Conservation (phyloP, 2,888 invertebrate genomes). For the Drosophila percnosoma region DNA sequence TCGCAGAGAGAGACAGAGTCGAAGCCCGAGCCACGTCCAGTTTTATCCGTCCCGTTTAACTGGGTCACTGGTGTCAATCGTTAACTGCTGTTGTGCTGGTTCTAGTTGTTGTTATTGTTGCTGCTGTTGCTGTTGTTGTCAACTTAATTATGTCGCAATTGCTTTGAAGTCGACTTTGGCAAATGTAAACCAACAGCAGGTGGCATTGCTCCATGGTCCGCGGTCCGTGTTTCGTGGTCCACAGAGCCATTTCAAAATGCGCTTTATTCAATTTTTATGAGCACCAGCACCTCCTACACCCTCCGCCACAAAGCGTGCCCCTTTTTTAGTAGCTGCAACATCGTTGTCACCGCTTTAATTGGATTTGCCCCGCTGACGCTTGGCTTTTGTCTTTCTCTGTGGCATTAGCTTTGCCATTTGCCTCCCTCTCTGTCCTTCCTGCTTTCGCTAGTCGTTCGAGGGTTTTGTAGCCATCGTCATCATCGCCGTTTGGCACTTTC, state of each 20-base stretch:
- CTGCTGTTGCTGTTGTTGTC: conserved; percentile 66
- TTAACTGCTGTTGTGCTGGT: conserved; percentile 46
- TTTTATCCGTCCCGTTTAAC: conserved; percentile 63
- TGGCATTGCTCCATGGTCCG: conserved; percentile 50
- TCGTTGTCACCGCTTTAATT: conserved; percentile 71
- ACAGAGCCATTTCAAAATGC: conserved; percentile 65
- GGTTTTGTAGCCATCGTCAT: conserved; percentile 35
- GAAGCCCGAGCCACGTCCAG: conserved; percentile 45
- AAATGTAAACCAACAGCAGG: conserved; percentile 65
- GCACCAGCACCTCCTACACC: conserved; percentile 14
- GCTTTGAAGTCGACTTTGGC: conserved; percentile 78
- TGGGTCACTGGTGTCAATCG: conserved; percentile 78
- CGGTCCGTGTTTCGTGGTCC: conserved; percentile 19
- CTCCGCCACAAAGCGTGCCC: conserved; percentile 13
- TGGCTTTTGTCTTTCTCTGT: conserved; percentile 55
- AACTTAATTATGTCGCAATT: conserved; percentile 80
- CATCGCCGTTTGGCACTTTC: conserved; percentile 27
- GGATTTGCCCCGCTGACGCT: conserved; percentile 68
- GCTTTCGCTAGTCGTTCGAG: conserved; percentile 28
- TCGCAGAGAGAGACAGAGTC: conserved; percentile 4
- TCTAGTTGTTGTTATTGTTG: conserved; percentile 20
- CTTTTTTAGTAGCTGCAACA: conserved; percentile 70
- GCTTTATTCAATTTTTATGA: conserved; percentile 76
- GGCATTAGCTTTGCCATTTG: conserved; percentile 46
- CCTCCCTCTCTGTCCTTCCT: background rate